These are phyloP conservation scores for Ganaspis sp. DNA, from an alignment of 1,140 invertebrate genomes.

Conservation along the genomic window DNA sequence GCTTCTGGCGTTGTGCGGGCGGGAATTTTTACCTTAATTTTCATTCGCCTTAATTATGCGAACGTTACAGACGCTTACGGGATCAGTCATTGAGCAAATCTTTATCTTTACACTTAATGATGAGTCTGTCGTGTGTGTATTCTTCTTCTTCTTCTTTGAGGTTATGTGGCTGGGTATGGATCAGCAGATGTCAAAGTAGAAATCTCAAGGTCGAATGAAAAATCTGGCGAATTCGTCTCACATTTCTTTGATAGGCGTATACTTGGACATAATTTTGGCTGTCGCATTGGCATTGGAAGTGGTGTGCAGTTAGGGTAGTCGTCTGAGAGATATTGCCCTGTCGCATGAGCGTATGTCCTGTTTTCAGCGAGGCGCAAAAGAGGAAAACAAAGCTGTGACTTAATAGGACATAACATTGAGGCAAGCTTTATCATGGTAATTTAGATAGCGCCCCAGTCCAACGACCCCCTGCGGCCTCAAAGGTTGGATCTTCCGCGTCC, in stretches of 20 bases:
- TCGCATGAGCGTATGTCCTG: slow-evolving; percentile 47
- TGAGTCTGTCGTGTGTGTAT: not conserved
- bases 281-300: not conserved
- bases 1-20: too few relatives aligned
- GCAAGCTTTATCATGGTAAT: slow-evolving; percentile 72
- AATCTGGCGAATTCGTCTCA: not conserved
- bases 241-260: not conserved
- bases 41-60: too few relatives aligned
- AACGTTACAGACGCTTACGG: too few relatives aligned
- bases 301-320: not conserved
- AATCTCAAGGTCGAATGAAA: not conserved
- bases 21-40: too few relatives aligned
- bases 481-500: slow-evolving; percentile 24
- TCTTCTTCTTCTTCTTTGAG: too few relatives aligned
- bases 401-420: slow-evolving; percentile 74
- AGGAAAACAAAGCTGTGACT: slow-evolving; percentile 71
- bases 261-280: not conserved
- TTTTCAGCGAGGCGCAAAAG: slow-evolving; percentile 62
- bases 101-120: too few relatives aligned
- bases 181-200: slow-evolving; percentile 5
- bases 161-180: too few relatives aligned
- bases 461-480: slow-evolving; percentile 65
- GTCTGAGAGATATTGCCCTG: slow-evolving; percentile 18
- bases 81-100: too few relatives aligned
- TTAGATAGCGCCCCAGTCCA: slow-evolving; percentile 68